These are phyloP conservation scores for Fringilla coelebs DNA, from an alignment of 2,797 vertebrate genomes.

Conservation along the genomic window DNA sequence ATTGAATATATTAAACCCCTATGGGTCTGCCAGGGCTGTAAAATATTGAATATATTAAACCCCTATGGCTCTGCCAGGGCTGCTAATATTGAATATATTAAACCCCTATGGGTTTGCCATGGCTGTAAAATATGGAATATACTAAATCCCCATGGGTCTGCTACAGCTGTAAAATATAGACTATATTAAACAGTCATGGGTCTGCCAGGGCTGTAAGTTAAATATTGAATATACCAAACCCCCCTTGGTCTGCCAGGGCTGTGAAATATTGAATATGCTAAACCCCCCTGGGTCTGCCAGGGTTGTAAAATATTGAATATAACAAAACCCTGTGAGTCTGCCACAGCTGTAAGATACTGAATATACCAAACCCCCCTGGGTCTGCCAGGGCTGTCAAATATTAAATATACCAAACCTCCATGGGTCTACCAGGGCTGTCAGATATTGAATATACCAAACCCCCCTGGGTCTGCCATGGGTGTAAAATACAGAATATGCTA, in stretches of 20 bases:
- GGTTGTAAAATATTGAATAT: rapidly evolving
- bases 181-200: rapidly evolving
- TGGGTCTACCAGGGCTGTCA: not conserved
- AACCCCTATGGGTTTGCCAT: rapidly evolving
- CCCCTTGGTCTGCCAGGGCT: rapidly evolving
- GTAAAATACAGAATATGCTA: not conserved
- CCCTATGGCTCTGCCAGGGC: not conserved
- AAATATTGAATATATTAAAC: not conserved
- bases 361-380: rapidly evolving
- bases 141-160: rapidly evolving
- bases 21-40: not conserved
- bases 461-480: rapidly evolving
- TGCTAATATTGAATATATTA: rapidly evolving
- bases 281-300: rapidly evolving
- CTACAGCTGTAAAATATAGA: not conserved
- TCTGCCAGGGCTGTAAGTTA: not conserved
- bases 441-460: not conserved
- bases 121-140: rapidly evolving
- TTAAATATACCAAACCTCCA: rapidly evolving
- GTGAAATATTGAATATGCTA: not conserved
- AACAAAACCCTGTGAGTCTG: rapidly evolving
- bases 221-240: not conserved
- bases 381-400: not conserved
- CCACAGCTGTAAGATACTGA: not conserved
- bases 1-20: rapidly evolving